Base-by-base conservation (phyloP, 2,113 vertebrate genomes). In the Tursiops truncatus region DNA sequence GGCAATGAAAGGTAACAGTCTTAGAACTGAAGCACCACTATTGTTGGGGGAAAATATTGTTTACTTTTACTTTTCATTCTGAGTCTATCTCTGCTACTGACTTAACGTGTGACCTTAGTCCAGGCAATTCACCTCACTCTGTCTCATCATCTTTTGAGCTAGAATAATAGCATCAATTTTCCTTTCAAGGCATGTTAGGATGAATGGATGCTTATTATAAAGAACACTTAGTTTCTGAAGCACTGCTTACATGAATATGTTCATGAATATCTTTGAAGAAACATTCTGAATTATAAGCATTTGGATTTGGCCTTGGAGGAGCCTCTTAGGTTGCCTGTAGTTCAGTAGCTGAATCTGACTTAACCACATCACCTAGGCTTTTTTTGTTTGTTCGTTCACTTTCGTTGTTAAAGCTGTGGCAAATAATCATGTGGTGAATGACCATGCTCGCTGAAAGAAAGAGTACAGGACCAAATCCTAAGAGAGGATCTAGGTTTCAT, bases 131-230 rank as follows among this genome's bases (percentile, higher is more conserved):
- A 81, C 20, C 60, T 94, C 23, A 63, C 12, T 94, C 71, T 62
- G 23, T 44, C 56, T 96, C 84, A 36, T 79, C 41, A n/a, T 89
- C 21, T 97, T 96, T 84, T 81, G 58, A 97, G 93, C 67, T 67
- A 90, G 50, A 87, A 92, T 89, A 97, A 97, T 94, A 94, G 74
- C 50, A 95, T 65, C 67, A 73, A 63, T 85, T 97, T 96, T 88
- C 82, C 89, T 91, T 94, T 94, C 56, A 94, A 94, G 79, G 41
- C 50, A 74, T 76, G 44, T 56, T 93, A 80, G 68, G 71, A 96
- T 17, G 63, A 85, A 91, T 26, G 18, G 13, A 20, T 94, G 23
- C 28, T 96, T 96, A 88, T 97, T 92, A 86, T 81, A 60, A 97
- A 93, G 93, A 91, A 89, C 44, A 47, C 47, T 94, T 3, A 17